These are phyloP conservation scores for Amniataba percoides DNA, from an alignment of 2,797 vertebrate genomes.

Conservation along the genomic window DNA sequence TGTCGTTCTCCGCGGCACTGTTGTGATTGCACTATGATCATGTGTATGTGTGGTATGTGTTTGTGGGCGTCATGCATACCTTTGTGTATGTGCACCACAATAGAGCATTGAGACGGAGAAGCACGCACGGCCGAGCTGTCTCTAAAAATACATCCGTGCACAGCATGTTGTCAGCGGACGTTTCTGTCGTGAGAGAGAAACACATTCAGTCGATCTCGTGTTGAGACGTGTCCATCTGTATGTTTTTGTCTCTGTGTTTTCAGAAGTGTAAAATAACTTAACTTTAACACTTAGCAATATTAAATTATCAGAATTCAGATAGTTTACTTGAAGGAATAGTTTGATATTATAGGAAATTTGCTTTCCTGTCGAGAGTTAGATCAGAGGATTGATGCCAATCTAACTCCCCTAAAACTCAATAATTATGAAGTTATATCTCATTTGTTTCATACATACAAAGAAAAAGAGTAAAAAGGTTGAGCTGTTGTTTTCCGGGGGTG, in stretches of 20 bases:
- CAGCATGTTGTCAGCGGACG: neutral
- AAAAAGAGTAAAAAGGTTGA: too few relatives aligned
- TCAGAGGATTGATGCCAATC: too few relatives aligned
- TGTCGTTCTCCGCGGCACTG: constrained; percentile 9
- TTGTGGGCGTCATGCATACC: constrained; percentile 20
- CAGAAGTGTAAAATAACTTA: neutral
- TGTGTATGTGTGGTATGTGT: constrained; percentile 32
- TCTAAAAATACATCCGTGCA: neutral
- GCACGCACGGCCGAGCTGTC: neutral
- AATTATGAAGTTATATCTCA: neutral
- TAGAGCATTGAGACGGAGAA: neutral
- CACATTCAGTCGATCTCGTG: neutral
- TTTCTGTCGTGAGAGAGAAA: neutral
- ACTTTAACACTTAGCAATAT: neutral
- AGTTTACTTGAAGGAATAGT: too few relatives aligned
- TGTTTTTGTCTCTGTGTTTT: constrained; percentile 9
- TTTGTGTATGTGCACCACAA: neutral
- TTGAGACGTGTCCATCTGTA: constrained; percentile 19
- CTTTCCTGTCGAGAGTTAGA: neutral
- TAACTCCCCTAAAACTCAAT: too few relatives aligned
- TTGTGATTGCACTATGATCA: constrained; percentile 34
- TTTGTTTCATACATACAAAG: neutral
- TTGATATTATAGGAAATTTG: too few relatives aligned
- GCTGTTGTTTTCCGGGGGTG: too few relatives aligned
- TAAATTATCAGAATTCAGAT: neutral